A percentile compares a stretch with the other conserved stretches of the same genome.
phyloP scores from a whole-genome alignment of 2,888 invertebrate genomes.

The Hemistola chrysoprasaria region DNA sequence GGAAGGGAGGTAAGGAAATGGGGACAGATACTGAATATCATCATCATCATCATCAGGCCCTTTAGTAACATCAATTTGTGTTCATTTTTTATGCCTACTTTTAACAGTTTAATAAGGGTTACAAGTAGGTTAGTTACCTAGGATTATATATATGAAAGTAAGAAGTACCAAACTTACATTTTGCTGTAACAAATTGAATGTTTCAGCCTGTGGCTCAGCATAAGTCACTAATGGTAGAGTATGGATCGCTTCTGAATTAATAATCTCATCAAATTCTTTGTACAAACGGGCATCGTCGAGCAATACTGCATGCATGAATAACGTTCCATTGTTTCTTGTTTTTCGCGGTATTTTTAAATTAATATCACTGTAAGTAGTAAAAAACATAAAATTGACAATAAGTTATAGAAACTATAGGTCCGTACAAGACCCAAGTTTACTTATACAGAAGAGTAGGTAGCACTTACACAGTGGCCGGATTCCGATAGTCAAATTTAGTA shows the following conservation, averaged over 20 bases:
- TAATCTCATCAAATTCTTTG: constrained; percentile 80
- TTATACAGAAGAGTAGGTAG: constrained; percentile 1
- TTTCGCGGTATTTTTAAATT: constrained; percentile 86
- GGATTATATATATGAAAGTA: too few relatives aligned
- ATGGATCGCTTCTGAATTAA: constrained; percentile 83
- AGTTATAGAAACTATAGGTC: constrained; percentile 1
- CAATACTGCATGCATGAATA: constrained; percentile 89
- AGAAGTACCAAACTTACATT: constrained; percentile 59
- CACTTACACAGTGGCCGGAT: constrained; percentile 64
- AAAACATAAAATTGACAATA: constrained; percentile 1
- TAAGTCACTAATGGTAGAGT: constrained; percentile 87
- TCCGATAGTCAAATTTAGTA: constrained; percentile 85
- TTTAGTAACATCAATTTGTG: too few relatives aligned
- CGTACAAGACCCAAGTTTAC: background rate
- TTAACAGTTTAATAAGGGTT: too few relatives aligned
- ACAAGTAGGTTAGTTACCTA: too few relatives aligned
- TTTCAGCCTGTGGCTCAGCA: constrained; percentile 87
- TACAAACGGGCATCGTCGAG: constrained; percentile 76
- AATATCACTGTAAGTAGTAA: constrained; percentile 78
- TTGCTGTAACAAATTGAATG: constrained; percentile 86
- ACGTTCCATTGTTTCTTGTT: constrained; percentile 92
- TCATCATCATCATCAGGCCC: too few relatives aligned
- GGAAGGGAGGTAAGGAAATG: too few relatives aligned
- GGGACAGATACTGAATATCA: too few relatives aligned
- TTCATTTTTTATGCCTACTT: too few relatives aligned